Base-by-base conservation (phyloP, 2,888 invertebrate species). In the Dione juno region DNA sequence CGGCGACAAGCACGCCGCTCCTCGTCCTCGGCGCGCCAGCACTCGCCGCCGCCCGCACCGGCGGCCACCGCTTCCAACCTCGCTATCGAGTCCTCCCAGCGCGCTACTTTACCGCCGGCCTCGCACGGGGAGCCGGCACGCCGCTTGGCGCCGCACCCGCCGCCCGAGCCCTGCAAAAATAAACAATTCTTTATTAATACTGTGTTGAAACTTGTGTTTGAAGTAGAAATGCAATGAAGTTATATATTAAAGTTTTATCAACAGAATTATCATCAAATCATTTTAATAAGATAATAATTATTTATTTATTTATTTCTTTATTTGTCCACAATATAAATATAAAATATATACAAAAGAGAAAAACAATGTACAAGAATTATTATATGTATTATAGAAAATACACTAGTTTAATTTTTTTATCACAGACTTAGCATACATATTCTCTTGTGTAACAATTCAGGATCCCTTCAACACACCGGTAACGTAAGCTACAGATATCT, bases 21-120 rank as follows among this genome's bases (percentile, higher is more conserved):
- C 84, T 94, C 88, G 85, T 93, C 87, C 88, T 94, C 86, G 89
- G 88, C 88, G 63, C 94, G 90, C 86, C 95, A 94, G 85, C 92
- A 92, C 80, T 94, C 95, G 66, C 93, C 94, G 80, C 94, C 95
- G 81, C 95, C 94, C 70, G 94, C 95, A 77, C 95, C 95, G 80
- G 95, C 95, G 79, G 94, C 94, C 82, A 94, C 93, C 75, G 92
- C 92, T 85, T 93, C 93, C 57, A 92, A 86, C 81, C 92, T 83
- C 77, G 93, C 92, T 77, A 93, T 93, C 68, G 92, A 92, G 82
- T 93, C 92, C 79, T 93, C 92, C 92, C 92, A 93, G 86, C 92
- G 92, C 75, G 92, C 92, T 80, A 88, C 90, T 79, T 93, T 93
- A 79, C 92, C 92, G 83, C 92, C 92, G 86, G 88, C 90, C 84